Evolutionary conservation across 2,888 invertebrate species (phyloP).

Genomic region (Andrena bucephala): DNA sequence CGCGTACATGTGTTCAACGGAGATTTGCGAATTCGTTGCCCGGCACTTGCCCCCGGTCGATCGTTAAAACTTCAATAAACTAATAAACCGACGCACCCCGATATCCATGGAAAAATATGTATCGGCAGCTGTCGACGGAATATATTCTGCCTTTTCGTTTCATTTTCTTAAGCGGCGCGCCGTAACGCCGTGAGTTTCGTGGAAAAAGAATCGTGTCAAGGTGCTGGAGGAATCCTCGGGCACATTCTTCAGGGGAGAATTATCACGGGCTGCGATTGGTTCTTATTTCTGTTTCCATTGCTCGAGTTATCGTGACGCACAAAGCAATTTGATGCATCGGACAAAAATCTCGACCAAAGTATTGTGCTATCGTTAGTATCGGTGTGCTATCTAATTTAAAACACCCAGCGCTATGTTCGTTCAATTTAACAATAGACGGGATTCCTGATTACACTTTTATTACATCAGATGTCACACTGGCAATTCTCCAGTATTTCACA

Average conservation of each 20-base stretch:
- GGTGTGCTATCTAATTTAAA: no score
- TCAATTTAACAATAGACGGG: constrained; percentile 34
- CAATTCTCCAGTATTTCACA: constrained; percentile 47
- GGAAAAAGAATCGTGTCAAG: constrained; percentile 35
- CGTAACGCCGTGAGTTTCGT: no score
- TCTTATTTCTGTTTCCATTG: constrained; percentile 30
- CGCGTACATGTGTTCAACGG: not conserved
- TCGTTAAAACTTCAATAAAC: not conserved
- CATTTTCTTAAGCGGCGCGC: not conserved
- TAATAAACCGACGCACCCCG: not conserved
- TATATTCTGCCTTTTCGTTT: not conserved
- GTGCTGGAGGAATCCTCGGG: constrained; percentile 18
- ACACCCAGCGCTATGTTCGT: constrained; percentile 27
- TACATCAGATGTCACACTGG: constrained; percentile 55
- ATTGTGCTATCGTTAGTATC: no score
- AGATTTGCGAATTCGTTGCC: not conserved
- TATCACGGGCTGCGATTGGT: not conserved
- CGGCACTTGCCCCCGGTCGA: not conserved
- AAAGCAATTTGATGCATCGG: not conserved
- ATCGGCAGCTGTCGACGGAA: not conserved
- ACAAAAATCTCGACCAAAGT: not conserved
- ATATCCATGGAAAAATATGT: not conserved
- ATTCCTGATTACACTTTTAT: not conserved
- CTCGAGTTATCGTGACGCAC: not conserved
- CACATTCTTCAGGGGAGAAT: constrained; percentile 10